phyloP scores from a whole-genome alignment of 2,888 invertebrate genomes.

The Drosophila borborema region DNA sequence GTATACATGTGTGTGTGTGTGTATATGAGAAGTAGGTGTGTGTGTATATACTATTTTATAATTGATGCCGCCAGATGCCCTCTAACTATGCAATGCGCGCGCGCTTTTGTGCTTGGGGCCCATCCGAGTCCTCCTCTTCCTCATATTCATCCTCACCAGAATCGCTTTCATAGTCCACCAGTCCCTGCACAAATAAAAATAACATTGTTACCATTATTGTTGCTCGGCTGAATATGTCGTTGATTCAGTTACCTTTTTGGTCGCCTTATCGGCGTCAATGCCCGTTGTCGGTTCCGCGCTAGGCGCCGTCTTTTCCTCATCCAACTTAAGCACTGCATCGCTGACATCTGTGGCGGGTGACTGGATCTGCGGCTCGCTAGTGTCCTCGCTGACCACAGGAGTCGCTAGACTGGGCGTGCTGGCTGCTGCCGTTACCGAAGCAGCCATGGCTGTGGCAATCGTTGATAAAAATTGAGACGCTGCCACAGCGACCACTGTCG shows the following conservation, averaged over 20 bases:
- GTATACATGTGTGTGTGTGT: conserved; percentile 32
- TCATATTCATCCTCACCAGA: conserved; percentile 96
- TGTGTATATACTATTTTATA: conserved; percentile 61
- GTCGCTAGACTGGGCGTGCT: conserved; percentile 58
- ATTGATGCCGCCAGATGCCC: conserved; percentile 60
- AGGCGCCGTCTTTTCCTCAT: conserved; percentile 28
- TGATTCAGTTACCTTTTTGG: conserved; percentile 57
- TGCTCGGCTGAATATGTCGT: neutral
- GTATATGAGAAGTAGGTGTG: conserved; percentile 40
- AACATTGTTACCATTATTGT: neutral
- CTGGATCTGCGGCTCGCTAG: conserved; percentile 32
- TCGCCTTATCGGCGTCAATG: conserved; percentile 60
- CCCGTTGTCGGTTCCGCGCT: conserved; percentile 35
- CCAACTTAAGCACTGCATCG: conserved; percentile 43
- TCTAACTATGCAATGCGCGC: conserved; percentile 85
- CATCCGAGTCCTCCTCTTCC: conserved; percentile 85
- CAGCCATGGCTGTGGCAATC: conserved; percentile 75
- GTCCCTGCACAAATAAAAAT: conserved; percentile 87
- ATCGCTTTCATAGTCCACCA: conserved; percentile 99
- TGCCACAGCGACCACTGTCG: conserved; percentile 79
- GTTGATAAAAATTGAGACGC: conserved; percentile 83
- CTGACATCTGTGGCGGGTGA: conserved; percentile 43
- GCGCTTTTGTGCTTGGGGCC: conserved; percentile 84
- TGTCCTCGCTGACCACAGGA: conserved; percentile 54
- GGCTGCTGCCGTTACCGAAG: conserved; percentile 82